Conservation (phyloP, 2,113 vertebrate genomes). For the Jaculus jaculus region DNA sequence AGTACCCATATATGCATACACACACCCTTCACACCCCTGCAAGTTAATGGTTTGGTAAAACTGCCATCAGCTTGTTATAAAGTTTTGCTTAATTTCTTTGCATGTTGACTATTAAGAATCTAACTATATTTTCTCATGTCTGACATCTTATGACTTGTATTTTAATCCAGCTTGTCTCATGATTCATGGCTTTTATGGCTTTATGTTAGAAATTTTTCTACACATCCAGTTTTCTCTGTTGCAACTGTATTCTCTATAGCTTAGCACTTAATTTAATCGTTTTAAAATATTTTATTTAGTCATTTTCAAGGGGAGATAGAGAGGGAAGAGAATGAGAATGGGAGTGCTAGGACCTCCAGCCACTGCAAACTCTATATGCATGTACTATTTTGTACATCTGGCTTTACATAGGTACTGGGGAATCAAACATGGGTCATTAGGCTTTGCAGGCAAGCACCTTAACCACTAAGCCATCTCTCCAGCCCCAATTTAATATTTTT, state of each 20-base stretch:
- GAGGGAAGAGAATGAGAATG: too few relatives aligned
- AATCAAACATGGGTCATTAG: too few relatives aligned
- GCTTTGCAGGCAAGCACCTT: too few relatives aligned
- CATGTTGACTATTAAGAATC: background rate
- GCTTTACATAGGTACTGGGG: too few relatives aligned
- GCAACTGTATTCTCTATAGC: background rate
- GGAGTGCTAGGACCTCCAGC: too few relatives aligned
- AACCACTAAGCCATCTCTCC: too few relatives aligned
- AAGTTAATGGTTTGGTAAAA: background rate
- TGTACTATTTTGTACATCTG: too few relatives aligned
- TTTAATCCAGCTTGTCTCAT: background rate
- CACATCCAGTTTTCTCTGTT: background rate
- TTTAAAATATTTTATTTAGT: background rate
- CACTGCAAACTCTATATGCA: too few relatives aligned
- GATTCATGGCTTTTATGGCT: background rate
- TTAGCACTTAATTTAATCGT: constrained; percentile 4
- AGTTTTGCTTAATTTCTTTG: background rate
- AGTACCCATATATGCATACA: background rate
- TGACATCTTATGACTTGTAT: background rate
- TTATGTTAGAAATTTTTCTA: background rate
- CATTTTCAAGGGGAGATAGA: too few relatives aligned
- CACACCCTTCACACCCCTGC: rapidly evolving
- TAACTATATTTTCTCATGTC: background rate
- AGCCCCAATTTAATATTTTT: background rate
- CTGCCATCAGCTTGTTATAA: background rate